phyloP scores from a whole-genome alignment of 2,797 vertebrate genomes.

The Sylvilagus floridanus region DNA sequence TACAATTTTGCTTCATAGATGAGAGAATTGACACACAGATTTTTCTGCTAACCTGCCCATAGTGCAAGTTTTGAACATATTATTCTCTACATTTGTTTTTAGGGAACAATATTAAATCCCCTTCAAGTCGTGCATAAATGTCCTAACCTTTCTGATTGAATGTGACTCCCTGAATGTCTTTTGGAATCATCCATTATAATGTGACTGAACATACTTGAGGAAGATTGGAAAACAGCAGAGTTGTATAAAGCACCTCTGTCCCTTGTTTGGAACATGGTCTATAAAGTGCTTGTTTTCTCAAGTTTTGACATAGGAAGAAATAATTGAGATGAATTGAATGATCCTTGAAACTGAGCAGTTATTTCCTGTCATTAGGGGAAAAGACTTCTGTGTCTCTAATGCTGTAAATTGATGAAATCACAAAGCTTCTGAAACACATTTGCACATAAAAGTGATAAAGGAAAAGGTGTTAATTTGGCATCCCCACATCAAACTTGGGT shows the following conservation, averaged over 20 bases:
- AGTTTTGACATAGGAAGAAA: not conserved
- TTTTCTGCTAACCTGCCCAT: not conserved
- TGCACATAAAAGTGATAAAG: not conserved
- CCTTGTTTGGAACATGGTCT: not conserved
- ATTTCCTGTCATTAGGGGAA: not conserved
- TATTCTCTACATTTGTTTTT: not conserved
- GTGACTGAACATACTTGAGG: not conserved
- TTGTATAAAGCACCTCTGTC: not conserved
- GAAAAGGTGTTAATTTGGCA: not conserved
- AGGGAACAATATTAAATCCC: not conserved
- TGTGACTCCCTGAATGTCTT: not conserved
- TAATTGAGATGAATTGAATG: not conserved
- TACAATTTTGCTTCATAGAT: constrained; percentile 4
- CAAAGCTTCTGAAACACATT: not conserved
- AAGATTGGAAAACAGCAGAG: not conserved
- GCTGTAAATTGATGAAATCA: not conserved
- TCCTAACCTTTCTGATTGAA: not conserved
- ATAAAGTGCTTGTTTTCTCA: constrained; percentile 3
- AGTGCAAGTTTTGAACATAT: not conserved
- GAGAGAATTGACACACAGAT: constrained; percentile 24
- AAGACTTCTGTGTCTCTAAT: constrained; percentile 6
- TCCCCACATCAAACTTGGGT: not conserved
- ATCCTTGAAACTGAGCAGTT: not conserved
- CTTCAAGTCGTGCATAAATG: not conserved
- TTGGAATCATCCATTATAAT: not conserved